These are phyloP conservation scores for Cariama cristata DNA, from an alignment of 2,113 vertebrate species.

Conservation along the genomic window DNA sequence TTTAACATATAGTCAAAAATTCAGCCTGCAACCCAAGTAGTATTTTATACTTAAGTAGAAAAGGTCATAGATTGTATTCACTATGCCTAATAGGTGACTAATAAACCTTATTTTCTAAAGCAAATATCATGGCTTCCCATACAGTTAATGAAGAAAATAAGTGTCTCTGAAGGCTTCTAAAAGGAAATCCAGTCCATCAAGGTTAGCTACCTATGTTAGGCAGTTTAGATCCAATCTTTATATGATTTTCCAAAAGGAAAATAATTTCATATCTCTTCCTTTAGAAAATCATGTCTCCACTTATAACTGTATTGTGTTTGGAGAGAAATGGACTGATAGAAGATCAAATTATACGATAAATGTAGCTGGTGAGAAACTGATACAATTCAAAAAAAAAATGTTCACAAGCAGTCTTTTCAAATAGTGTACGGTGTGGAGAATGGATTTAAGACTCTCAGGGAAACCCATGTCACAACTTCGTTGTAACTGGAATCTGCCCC, in stretches of 20 bases:
- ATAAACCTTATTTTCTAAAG: background rate
- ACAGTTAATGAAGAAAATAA: background rate
- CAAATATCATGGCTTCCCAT: background rate
- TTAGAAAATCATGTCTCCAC: background rate
- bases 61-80: background rate
- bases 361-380: background rate
- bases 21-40: background rate
- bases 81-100: background rate
- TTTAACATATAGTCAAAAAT: background rate
- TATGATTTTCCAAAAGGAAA: background rate
- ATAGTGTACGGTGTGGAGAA: background rate
- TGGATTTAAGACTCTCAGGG: background rate
- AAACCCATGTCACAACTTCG: background rate
- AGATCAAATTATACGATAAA: background rate
- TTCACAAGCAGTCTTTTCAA: background rate
- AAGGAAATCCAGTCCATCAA: background rate
- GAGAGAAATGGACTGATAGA: background rate
- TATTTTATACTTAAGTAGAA: background rate
- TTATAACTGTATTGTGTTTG: background rate
- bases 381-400: background rate
- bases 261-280: background rate
- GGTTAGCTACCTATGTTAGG: background rate
- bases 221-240: background rate
- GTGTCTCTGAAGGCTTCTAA: background rate
- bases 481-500: background rate